Evolutionary conservation across 2,797 vertebrate genomes (phyloP), one percentile per base, ranked within the genome.

Genomic region (Sebastes goodei): DNA sequence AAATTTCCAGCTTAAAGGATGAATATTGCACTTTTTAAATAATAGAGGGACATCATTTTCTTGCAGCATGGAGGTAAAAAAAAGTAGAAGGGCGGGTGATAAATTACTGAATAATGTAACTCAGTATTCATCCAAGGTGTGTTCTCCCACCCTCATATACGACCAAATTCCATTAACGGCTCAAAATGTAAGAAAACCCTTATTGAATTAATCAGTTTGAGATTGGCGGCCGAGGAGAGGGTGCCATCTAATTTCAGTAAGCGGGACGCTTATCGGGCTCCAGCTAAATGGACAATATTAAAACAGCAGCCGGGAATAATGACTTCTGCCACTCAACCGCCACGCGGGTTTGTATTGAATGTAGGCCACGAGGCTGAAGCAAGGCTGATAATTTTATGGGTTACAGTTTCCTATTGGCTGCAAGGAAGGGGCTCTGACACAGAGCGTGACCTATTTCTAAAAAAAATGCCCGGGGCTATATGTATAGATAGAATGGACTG

Each of bases 391-490:
- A 95, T 95, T 96, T 95, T 94, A 95, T 95, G 95, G 94, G 95
- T 96, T 96, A 93, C 94, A 92, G 85, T 93, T 94, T 96, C 92
- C 93, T 95, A 94, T 93, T 97, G 95, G 84, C 84, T 96, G 84
- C 91, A 93, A 91, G 94, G 91, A 93, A 92, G 86, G 95, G 90
- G 93, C 95, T 95, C 92, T 96, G 96, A 96, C 95, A 96, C 92
- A 94, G 94, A 93, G 91, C 88, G 89, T 96, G 96, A 97, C 96
- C 96, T 96, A 96, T 96, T 97, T 97, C 93, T 95, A 93, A 91
- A 96, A 95, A 93, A 95, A 92, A 80, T 20, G 86, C 96, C 96
- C 82, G 6, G 38, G 95, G 96, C 94, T 83, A 88, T 90, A 94
- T 88, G 89, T 96, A 96, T 94, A 96, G 95, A 96, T 96, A 94